Base-by-base conservation (phyloP, 2,113 vertebrate species). In the Ceyx margarethae region DNA sequence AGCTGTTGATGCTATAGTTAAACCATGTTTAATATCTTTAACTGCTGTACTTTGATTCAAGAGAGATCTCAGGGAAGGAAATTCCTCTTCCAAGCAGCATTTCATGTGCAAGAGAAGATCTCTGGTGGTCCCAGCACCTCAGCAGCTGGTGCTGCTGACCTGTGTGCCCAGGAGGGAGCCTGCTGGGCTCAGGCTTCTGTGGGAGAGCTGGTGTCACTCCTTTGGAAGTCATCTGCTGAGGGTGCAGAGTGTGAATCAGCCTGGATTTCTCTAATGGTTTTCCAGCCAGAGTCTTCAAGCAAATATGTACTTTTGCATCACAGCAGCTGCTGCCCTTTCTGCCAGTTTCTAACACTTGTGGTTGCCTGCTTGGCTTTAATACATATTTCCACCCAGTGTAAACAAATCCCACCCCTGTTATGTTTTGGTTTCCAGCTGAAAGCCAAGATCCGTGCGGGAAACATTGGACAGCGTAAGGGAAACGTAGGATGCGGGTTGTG, bases 381-480 rank as follows among this genome's bases (percentile, higher is more conserved):
- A 60, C 71, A 12, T 42, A 11, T 46, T 88, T 87, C 87, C 60
- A 90, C 53, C 51, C 78, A 62, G 74, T 4, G 56, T 92, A 95
- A 95, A 90, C 94, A 97, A 90, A 92, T 87, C 79, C 81, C 89
- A 91, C 81, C 85, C 83, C n/a, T 69, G 67, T 62, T 74, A 23
- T 35, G 71, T 48, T 77, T 50, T 46, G 37, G 11, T 37, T 61
- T 54, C 48, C 16, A 91, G 73, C 91, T 64, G 84, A 94, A 96
- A 96, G 90, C 87, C 28, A 35, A 92, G 87, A 72, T 88, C 90
- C 53, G 42, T 20, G 78, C 29, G 19, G 43, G 75, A 67, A 81
- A 72, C 10, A 7, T 43, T 69, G 68, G 74, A 61, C n/a, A 2
- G 85, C 9, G 26, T 37, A 28, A 77, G 94, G 91, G 86, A 42